Evolutionary conservation across 2,113 vertebrate genomes (phyloP).

Genomic region (Halcyon senegalensis): DNA sequence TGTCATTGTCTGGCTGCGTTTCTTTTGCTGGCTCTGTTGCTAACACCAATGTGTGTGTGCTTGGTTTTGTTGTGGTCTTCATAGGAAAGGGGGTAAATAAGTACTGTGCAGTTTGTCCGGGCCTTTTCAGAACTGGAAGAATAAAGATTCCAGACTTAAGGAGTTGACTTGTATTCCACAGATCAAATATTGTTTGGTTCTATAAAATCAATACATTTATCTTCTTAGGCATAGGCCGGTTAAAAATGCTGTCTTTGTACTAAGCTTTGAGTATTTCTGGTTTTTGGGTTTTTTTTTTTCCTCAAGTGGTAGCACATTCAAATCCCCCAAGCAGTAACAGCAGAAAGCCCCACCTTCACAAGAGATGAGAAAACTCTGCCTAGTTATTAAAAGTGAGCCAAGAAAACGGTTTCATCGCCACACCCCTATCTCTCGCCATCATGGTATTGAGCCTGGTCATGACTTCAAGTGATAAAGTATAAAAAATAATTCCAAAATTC

Average conservation of each 20-base stretch:
- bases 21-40: neutral
- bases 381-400: neutral
- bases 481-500: neutral
- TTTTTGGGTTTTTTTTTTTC: too few relatives aligned
- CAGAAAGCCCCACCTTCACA: neutral
- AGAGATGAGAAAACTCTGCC: conserved; percentile 9
- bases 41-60: neutral
- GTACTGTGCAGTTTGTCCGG: neutral
- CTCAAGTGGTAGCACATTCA: neutral
- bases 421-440: neutral
- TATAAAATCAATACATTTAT: neutral
- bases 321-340: neutral
- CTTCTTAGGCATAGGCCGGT: neutral
- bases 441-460: neutral
- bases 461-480: neutral
- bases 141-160: neutral
- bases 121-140: neutral
- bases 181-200: neutral
- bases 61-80: neutral
- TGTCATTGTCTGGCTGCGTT: neutral
- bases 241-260: neutral
- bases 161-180: neutral
- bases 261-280: neutral
- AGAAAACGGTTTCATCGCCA: conserved; percentile 8
- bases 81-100: neutral